phyloP scores from a whole-genome alignment of 2,888 invertebrate genomes.

The Spicauda simplicius region DNA sequence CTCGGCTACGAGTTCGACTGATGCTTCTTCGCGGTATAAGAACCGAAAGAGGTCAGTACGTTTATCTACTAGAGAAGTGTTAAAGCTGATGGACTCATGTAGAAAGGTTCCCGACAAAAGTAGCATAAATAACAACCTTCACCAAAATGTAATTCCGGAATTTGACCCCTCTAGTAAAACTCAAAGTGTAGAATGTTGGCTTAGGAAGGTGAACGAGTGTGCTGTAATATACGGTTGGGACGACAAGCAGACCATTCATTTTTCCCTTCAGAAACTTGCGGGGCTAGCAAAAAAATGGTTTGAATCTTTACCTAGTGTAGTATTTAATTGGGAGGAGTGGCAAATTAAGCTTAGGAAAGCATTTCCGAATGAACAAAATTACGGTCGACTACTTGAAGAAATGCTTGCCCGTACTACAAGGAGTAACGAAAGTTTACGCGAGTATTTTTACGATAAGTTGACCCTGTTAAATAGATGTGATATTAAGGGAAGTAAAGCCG shows the following conservation, averaged over 20 bases:
- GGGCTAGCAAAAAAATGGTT: constrained; percentile 45
- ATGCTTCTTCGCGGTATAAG: too few species aligned
- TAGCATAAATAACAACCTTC: too few species aligned
- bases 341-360: constrained; percentile 40
- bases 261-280: too few species aligned
- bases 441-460: constrained; percentile 41
- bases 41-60: too few species aligned
- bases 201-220: constrained; percentile 41
- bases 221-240: constrained; percentile 43
- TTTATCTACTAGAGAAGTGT: too few species aligned
- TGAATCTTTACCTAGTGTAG: constrained; percentile 42
- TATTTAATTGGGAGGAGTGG: constrained; percentile 46
- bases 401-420: constrained; percentile 27
- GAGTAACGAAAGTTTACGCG: too few species aligned
- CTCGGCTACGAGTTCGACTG: too few species aligned
- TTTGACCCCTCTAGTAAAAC: constrained; percentile 41
- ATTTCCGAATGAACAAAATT: constrained; percentile 44
- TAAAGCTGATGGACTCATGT: too few species aligned
- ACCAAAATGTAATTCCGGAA: constrained; percentile 38
- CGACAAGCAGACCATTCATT: constrained; percentile 42
- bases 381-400: constrained; percentile 18
- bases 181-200: constrained; percentile 43
- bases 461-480: constrained; percentile 42
- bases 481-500: constrained; percentile 41
- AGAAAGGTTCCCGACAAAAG: too few species aligned